Percentiles rank a stretch among this genome's conserved stretches.
Conservation (phyloP, 1,140 invertebrate genomes). For the Heliconius hewitsoni region DNA sequence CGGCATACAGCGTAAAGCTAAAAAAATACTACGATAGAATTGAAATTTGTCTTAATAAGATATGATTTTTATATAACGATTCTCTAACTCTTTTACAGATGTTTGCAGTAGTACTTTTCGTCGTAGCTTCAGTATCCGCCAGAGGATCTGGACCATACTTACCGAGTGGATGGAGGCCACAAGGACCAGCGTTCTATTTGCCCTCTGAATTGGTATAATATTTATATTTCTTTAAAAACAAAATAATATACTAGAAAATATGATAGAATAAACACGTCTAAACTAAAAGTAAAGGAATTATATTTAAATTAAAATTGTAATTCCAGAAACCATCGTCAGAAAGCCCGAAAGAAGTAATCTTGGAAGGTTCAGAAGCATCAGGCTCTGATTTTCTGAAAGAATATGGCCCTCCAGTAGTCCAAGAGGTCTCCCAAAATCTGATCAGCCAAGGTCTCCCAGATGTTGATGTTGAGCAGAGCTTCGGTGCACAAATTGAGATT, state of each 20-base stretch:
- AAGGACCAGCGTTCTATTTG: slow-evolving; percentile 66
- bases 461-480: slow-evolving; percentile 52
- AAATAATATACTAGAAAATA: too few relatives aligned
- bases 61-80: not conserved
- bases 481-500: slow-evolving; percentile 31
- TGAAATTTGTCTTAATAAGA: too few relatives aligned
- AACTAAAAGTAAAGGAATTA: not conserved
- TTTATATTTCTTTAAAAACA: not conserved
- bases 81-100: slow-evolving; percentile 45
- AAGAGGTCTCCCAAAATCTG: slow-evolving; percentile 48
- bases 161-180: slow-evolving; percentile 68
- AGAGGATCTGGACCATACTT: slow-evolving; percentile 66
- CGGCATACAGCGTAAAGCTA: too few relatives aligned
- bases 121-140: slow-evolving; percentile 50
- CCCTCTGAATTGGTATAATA: slow-evolving; percentile 60
- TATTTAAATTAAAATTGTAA: not conserved
- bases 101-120: slow-evolving; percentile 48
- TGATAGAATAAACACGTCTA: too few relatives aligned
- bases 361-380: slow-evolving; percentile 61
- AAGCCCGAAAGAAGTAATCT: slow-evolving; percentile 50
- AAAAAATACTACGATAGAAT: too few relatives aligned
- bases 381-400: slow-evolving; percentile 63
- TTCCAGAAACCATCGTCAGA: slow-evolving; percentile 34
- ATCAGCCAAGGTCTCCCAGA: slow-evolving; percentile 62
- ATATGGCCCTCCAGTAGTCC: slow-evolving; percentile 64